phyloP scores from a whole-genome alignment of 2,888 invertebrate species.

The Macrosiphum euphorbiae region DNA sequence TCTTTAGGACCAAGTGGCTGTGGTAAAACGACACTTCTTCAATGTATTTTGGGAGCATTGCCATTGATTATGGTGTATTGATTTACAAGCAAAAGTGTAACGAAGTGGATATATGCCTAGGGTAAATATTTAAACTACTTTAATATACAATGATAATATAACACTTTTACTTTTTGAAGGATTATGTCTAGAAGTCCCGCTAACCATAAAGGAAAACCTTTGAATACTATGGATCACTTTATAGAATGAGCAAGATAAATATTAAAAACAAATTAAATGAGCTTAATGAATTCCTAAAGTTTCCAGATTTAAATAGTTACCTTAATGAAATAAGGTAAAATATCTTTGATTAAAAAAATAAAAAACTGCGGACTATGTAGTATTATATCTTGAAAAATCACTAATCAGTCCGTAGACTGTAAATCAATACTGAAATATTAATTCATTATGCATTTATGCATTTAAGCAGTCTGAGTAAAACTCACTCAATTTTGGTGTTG shows the following conservation, averaged over 20 bases:
- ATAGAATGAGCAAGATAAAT: constrained; percentile 78
- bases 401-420: not conserved
- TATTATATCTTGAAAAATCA: not conserved
- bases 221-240: constrained; percentile 85
- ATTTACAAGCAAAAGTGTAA: constrained; percentile 70
- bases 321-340: constrained; percentile 53
- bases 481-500: too few relatives aligned
- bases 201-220: constrained; percentile 85
- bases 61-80: constrained; percentile 71
- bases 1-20: constrained; percentile 71
- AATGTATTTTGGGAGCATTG: constrained; percentile 72
- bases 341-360: not conserved
- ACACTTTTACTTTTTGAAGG: constrained; percentile 71
- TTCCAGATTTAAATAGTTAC: constrained; percentile 41
- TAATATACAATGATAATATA: too few relatives aligned
- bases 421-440: not conserved
- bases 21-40: constrained; percentile 73
- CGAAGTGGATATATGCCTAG: constrained; percentile 72
- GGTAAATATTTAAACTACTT: constrained; percentile 69
- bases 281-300: constrained; percentile 34
- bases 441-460: too few relatives aligned
- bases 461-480: too few relatives aligned
- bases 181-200: constrained; percentile 80
- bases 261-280: constrained; percentile 41
- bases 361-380: not conserved